Percentiles rank a stretch among this genome's conserved stretches.
Evolutionary conservation across 2,888 invertebrate species (phyloP).

Genomic region (Vandiemenella viatica): DNA sequence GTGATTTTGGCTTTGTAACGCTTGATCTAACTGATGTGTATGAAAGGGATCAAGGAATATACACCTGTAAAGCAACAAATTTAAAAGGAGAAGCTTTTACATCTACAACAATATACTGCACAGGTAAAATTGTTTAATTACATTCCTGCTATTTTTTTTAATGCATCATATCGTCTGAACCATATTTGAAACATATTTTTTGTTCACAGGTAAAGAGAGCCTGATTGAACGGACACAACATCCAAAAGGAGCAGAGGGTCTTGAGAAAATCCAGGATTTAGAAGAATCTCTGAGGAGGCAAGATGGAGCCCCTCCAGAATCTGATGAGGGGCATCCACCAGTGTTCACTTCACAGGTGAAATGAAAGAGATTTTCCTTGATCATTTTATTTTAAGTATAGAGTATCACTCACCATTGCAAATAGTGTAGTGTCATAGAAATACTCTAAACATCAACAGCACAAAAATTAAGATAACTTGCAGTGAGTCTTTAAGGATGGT

Average conservation of each 20-base stretch:
- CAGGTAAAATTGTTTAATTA: slow-evolving; percentile 32
- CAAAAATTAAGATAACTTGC: too few species aligned
- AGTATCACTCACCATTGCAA: too few species aligned
- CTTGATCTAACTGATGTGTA: slow-evolving; percentile 84
- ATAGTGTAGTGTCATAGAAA: too few species aligned
- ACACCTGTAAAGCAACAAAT: slow-evolving; percentile 82
- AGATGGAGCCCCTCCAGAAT: slow-evolving; percentile 48
- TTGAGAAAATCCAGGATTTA: slow-evolving; percentile 79
- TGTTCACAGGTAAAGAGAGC: slow-evolving; percentile 35
- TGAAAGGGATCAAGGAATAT: slow-evolving; percentile 85
- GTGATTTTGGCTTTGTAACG: slow-evolving; percentile 93
- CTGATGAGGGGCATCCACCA: slow-evolving; percentile 70
- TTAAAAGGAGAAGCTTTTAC: slow-evolving; percentile 83
- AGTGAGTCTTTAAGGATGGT: too few species aligned
- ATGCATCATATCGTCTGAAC: background rate
- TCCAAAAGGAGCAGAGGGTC: slow-evolving; percentile 86
- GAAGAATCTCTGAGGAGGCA: slow-evolving; percentile 70
- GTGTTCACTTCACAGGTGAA: slow-evolving; percentile 61
- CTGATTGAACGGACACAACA: slow-evolving; percentile 82
- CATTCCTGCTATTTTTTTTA: background rate
- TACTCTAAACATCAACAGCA: too few species aligned
- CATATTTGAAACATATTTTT: background rate
- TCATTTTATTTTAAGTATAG: too few species aligned
- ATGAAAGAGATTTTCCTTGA: too few species aligned
- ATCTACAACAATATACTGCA: slow-evolving; percentile 73